These are phyloP conservation scores for Sceliomorpha sp. DNA, from an alignment of 2,888 invertebrate species.

Conservation along the genomic window DNA sequence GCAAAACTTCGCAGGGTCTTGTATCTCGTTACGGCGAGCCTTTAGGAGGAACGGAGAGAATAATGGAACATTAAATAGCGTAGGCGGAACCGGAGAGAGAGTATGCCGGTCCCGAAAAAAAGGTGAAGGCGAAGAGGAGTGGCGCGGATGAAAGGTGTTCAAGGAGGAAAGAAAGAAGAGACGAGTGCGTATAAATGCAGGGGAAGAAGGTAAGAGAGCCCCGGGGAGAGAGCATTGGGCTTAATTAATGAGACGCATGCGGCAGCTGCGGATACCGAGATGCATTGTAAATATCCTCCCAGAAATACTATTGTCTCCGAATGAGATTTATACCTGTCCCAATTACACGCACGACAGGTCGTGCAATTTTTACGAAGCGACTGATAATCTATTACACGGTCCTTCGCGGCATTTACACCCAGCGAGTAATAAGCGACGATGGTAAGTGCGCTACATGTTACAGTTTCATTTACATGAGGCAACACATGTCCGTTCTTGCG, in stretches of 20 bases:
- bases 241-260: conserved; percentile 80
- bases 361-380: conserved; percentile 60
- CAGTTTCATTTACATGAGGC: conserved; percentile 55
- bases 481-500: conserved; percentile 61
- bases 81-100: conserved; percentile 33
- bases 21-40: conserved; percentile 13
- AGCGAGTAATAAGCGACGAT: conserved; percentile 40
- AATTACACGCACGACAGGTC: conserved; percentile 71
- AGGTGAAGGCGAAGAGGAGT: conserved; percentile 38
- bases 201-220: conserved; percentile 10
- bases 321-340: conserved; percentile 77
- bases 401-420: conserved; percentile 45
- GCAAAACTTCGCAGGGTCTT: conserved; percentile 6
- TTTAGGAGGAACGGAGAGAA: conserved; percentile 23
- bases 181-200: conserved; percentile 16
- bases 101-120: conserved; percentile 30
- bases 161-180: conserved; percentile 36
- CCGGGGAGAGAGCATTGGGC: conserved; percentile 57
- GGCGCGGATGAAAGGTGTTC: conserved; percentile 42
- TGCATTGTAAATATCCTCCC: conserved; percentile 73
- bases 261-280: conserved; percentile 75
- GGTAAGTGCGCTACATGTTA: conserved; percentile 21
- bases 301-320: conserved; percentile 77
- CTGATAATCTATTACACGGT: conserved; percentile 39
- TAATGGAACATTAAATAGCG: conserved; percentile 37